phyloP scores from a whole-genome alignment of 2,113 vertebrate genomes.

The Smithornis capensis region DNA sequence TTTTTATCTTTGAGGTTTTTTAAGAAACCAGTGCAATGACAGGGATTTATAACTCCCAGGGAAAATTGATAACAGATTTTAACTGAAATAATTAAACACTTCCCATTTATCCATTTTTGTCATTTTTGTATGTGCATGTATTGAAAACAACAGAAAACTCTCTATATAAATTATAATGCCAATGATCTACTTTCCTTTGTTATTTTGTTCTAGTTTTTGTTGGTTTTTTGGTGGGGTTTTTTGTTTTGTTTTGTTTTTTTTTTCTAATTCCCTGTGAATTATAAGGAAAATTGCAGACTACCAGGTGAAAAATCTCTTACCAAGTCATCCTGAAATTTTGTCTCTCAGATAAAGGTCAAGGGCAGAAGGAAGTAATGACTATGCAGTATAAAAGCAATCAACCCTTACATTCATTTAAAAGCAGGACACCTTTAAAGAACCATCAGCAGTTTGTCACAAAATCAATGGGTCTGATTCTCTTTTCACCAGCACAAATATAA shows the following conservation, averaged over 20 bases:
- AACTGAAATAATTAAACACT: not conserved
- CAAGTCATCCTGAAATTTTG: not conserved
- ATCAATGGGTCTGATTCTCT: not conserved
- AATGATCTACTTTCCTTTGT: not conserved
- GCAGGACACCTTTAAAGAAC: not conserved
- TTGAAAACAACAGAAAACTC: not conserved
- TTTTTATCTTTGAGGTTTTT: not conserved
- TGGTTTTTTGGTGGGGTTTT: no score
- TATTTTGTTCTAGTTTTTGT: not conserved
- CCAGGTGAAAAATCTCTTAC: not conserved
- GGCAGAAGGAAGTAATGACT: not conserved
- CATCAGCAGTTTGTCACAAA: constrained; percentile 20
- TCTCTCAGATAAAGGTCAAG: constrained; percentile 34
- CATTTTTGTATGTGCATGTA: not conserved
- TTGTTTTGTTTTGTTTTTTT: not conserved
- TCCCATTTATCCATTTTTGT: not conserved
- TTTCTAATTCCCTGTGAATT: not conserved
- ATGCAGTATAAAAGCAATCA: constrained; percentile 9
- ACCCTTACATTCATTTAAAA: constrained; percentile 14
- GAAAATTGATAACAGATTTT: not conserved
- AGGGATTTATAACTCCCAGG: not conserved
- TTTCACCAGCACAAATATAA: not conserved
- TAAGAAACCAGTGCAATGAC: not conserved
- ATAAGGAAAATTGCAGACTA: not conserved
- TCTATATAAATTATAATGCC: not conserved